Evolutionary conservation across 1,140 invertebrate species (phyloP).

Genomic region (Bombus breviceps): DNA sequence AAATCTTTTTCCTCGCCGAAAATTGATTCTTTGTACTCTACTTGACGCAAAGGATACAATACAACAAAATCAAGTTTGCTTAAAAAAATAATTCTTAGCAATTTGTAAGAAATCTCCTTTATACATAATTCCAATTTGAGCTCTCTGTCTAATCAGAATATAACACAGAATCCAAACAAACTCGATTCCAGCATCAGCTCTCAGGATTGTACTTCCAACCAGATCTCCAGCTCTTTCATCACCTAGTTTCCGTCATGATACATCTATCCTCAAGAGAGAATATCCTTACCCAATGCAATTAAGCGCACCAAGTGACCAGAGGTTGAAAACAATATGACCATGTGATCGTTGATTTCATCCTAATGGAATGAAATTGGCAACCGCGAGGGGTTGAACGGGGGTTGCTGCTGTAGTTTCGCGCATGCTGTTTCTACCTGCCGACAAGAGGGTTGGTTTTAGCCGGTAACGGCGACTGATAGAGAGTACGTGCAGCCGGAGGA

Average conservation of each 20-base stretch:
- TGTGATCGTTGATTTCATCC: not conserved
- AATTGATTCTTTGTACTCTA: not conserved
- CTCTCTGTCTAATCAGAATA: not conserved
- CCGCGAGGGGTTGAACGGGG: not conserved
- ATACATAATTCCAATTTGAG: not conserved
- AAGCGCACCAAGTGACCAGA: not conserved
- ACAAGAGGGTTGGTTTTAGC: constrained; percentile 38
- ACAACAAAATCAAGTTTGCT: not conserved
- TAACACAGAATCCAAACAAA: not conserved
- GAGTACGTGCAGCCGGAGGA: constrained; percentile 14
- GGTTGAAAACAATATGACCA: not conserved
- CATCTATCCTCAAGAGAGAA: not conserved
- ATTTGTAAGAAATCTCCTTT: not conserved
- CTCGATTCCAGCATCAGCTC: not conserved
- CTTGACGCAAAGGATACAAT: not conserved
- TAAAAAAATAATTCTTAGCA: not conserved
- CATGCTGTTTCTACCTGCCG: constrained; percentile 60
- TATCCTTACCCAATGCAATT: not conserved
- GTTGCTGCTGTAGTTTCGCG: constrained; percentile 43
- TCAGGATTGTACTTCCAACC: not conserved
- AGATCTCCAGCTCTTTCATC: not conserved
- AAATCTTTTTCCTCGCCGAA: not conserved
- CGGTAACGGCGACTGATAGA: not conserved
- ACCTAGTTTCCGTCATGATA: not conserved
- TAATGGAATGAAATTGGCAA: not conserved